Evolutionary conservation across 2,113 vertebrate species (phyloP), one percentile per base, ranked within the genome.

Genomic region (Nettapus auritus): DNA sequence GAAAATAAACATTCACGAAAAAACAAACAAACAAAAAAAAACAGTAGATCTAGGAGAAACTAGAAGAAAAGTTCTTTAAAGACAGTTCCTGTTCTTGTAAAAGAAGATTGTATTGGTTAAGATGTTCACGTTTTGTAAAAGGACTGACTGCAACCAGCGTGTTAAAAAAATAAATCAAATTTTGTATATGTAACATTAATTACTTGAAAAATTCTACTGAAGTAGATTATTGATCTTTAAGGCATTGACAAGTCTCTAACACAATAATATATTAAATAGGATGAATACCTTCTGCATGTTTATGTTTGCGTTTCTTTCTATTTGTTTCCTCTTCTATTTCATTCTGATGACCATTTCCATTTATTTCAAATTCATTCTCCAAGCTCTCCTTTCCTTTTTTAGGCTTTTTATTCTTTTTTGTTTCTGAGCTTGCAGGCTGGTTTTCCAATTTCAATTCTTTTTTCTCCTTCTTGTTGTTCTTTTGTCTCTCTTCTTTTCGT

Each of bases 401-500:
- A 25, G 83, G 86, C 86, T 98, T 98, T 33, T 98, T 98, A 22
- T 44, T 70, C 87, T 97, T 98, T 75, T 95, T 97, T 25, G 87
- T 69, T 90, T 83, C 91, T 6, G 86, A 8, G 5, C 44, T 38
- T 16, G 93, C 66, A 14, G 55, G 80, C 13, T 93, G 90, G 26
- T 89, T 94, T 83, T 96, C 97, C 46, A 95, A 73, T 69, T 91
- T 97, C 55, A 87, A 44, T 33, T 97, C 94, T 79, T 98, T 99
- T 82, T 96, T 94, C 90, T 97, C 97, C 68, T 98, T 99, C 42
- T 98, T 98, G n/a, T 93, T 98, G 31, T 96, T 98, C 84, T 98
- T 98, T 95, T 98, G 98, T 59, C 98, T 97, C 20, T 98, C 98
- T 74, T 98, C 98, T 97, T 99, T 99, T 68, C 97, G 97, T 78